Base-by-base conservation (phyloP, 2,888 invertebrate species). In the Trissolcus brochymenae region DNA sequence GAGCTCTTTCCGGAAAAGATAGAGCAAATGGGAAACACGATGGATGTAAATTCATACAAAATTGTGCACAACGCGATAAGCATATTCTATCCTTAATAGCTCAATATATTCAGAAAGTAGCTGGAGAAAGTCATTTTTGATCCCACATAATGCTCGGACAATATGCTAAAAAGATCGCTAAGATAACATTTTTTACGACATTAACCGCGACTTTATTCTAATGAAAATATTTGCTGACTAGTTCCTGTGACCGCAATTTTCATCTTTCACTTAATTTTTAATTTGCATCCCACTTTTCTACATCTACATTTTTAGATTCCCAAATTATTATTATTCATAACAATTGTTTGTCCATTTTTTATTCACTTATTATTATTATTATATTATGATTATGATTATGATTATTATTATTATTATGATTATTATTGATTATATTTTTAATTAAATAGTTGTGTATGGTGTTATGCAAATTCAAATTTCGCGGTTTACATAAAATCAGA, bases 31-130 rank as follows among this genome's bases (percentile, higher is more conserved):
- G 60, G n/a, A 21, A 57, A 51, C 43, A 7, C 51, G 59, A 59
- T 67, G 41, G 57, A 70, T 61, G 68, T 70, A 70, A 70, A 70
- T 70, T 68, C 29, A 17, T 46, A 68, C 68, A 54, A 68, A 68
- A 61, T 60, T 70, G 68, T 70, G 68, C 60, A 21, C 55, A 55
- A 55, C 55, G 49, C 55, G 61, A 61, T 70, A 70, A 70, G 60
- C 60, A 70, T 70, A 70, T 61, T 61, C 68, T 19, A 61, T 54
- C 49, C 61, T 61, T 70, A 70, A 70, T 70, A 70, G 68, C 55
- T 70, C 61, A 49, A 55, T 61, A 55, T 61, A 70, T 70, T 70
- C 68, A 46, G 49, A 61, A 46, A 29, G 29, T 53, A 59, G 53
- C 67, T 19, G 17, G 49, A 61, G 60, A 68, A 68, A 54, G 54